Conservation (phyloP, 2,113 vertebrate species). For the Ceyx melanurus region DNA sequence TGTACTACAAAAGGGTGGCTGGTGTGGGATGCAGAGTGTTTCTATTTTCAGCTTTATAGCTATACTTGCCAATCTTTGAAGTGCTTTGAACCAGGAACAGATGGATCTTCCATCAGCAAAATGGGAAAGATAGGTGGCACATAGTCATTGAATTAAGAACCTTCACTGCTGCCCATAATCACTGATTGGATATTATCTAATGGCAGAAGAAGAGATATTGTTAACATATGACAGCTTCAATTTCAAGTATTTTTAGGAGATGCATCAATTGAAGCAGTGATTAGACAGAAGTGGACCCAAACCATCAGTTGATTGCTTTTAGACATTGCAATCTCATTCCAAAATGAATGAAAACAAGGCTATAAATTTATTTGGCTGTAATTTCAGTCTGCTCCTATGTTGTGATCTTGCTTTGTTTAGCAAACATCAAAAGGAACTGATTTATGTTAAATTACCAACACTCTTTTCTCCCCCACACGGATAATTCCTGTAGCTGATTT, state of each 20-base stretch:
- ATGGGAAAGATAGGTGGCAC: not conserved
- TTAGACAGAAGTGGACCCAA: constrained; percentile 46
- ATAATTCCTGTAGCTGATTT: not conserved
- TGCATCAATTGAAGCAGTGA: constrained; percentile 44
- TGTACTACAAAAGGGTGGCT: not conserved
- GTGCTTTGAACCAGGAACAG: constrained; percentile 21
- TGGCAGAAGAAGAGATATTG: constrained; percentile 33
- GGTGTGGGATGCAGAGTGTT: not conserved
- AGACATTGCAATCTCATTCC: constrained; percentile 34
- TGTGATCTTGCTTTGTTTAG: constrained; percentile 35
- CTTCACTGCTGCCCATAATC: constrained; percentile 26
- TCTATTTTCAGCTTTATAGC: constrained; percentile 22
- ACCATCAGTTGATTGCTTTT: constrained; percentile 47
- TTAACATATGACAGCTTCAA: constrained; percentile 12
- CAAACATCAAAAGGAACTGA: constrained; percentile 31
- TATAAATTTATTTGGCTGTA: constrained; percentile 23
- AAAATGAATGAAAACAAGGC: constrained; percentile 20
- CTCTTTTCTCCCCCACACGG: not conserved
- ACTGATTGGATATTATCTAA: constrained; percentile 59
- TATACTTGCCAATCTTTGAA: constrained; percentile 25
- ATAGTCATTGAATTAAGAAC: constrained; percentile 35
- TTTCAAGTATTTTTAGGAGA: constrained; percentile 52
- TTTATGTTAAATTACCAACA: constrained; percentile 5
- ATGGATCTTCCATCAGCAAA: constrained; percentile 40
- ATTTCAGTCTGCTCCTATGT: not conserved